phyloP scores from a whole-genome alignment of 2,797 vertebrate genomes.

The Micromesistius poutassou region DNA sequence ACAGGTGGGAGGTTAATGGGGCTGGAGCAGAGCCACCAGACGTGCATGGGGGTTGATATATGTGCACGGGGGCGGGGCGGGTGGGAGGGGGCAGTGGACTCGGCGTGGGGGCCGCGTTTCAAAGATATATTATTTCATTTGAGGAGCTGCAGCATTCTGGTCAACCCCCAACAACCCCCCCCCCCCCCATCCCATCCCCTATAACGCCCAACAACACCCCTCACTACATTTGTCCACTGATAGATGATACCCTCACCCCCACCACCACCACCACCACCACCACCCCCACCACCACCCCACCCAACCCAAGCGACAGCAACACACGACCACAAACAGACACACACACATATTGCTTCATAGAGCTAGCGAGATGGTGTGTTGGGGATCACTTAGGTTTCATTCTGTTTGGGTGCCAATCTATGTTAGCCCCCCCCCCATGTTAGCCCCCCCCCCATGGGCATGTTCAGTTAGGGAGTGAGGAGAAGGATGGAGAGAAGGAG shows the following conservation, averaged over 20 bases:
- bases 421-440: no score
- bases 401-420: no score
- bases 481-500: no score
- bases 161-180: conserved; percentile 46
- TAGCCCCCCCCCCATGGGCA: no score
- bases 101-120: conserved; percentile 96
- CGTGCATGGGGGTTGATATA: conserved; percentile 97
- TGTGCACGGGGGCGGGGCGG: conserved; percentile 80
- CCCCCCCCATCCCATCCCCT: conserved; percentile 12
- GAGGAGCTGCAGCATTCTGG: conserved; percentile 93
- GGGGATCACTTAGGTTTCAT: no score
- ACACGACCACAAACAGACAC: conserved; percentile 34
- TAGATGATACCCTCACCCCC: conserved; percentile 84
- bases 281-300: background rate
- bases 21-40: conserved; percentile 97
- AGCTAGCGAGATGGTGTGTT: background rate
- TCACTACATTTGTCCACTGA: conserved; percentile 87
- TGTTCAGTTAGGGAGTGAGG: no score
- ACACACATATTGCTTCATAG: background rate
- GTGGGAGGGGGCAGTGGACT: conserved; percentile 69
- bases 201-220: conserved; percentile 15
- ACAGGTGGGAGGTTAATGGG: conserved; percentile 99
- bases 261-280: conserved; percentile 26
- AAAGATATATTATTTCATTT: conserved; percentile 99
- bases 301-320: conserved; percentile 13